Percentiles rank a stretch among this genome's conserved stretches.
These are phyloP conservation scores for Bucorvus abyssinicus DNA, from an alignment of 2,797 vertebrate species.

Conservation along the genomic window DNA sequence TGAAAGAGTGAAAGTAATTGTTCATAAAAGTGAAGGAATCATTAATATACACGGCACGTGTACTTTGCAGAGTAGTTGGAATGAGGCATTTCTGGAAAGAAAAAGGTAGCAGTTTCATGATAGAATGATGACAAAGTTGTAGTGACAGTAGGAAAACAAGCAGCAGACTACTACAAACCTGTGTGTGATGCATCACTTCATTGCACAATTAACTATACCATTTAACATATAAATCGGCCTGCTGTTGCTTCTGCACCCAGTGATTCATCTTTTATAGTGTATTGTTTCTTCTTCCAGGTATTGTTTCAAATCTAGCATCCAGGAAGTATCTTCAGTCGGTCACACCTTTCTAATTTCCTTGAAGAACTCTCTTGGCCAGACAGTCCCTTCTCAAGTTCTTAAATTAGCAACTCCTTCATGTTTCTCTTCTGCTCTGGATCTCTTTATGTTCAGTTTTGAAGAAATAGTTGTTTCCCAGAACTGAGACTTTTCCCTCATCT, in stretches of 20 bases:
- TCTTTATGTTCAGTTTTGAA: not conserved
- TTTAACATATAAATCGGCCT: not conserved
- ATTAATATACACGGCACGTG: rapidly evolving
- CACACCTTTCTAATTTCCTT: not conserved
- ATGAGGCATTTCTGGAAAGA: not conserved
- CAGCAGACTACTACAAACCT: not conserved
- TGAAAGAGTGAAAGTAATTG: not conserved
- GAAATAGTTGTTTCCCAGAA: not conserved
- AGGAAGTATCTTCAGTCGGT: not conserved
- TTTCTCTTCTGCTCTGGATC: not conserved
- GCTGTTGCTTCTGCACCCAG: not conserved
- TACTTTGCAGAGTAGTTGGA: not conserved
- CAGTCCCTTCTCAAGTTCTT: not conserved
- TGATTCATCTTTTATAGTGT: not conserved
- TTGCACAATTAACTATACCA: not conserved
- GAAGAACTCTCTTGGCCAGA: not conserved
- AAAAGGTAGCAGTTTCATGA: not conserved
- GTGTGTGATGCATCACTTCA: not conserved
- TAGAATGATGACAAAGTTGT: not conserved
- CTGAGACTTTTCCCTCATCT: not conserved
- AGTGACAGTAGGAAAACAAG: not conserved
- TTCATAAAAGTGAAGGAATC: not conserved
- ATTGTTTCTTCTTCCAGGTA: not conserved
- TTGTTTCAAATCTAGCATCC: not conserved
- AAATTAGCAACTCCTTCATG: not conserved